Evolutionary conservation across 2,797 vertebrate species (phyloP).

Genomic region (Phataginus tricuspis): DNA sequence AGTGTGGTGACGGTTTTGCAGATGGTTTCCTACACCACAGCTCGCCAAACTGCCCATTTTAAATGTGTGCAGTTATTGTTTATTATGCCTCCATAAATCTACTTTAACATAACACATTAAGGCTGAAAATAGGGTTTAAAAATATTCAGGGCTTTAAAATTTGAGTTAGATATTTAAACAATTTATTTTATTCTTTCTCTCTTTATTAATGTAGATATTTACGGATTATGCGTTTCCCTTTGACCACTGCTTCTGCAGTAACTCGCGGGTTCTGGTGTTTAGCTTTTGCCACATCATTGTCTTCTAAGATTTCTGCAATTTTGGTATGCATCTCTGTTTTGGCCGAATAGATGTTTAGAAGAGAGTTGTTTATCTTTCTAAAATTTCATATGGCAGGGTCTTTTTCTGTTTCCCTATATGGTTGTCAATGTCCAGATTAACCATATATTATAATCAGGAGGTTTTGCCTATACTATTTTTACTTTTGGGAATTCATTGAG

Average conservation of each 20-base stretch:
- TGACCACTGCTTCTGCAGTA: neutral
- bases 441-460: neutral
- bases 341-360: neutral
- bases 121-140: neutral
- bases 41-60: neutral
- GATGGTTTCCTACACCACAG: neutral
- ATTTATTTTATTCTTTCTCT: neutral
- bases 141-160: neutral
- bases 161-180: neutral
- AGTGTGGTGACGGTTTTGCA: neutral
- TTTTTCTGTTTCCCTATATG: neutral
- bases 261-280: neutral
- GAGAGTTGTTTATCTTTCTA: neutral
- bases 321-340: neutral
- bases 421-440: neutral
- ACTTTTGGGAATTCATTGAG: neutral
- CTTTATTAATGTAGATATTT: neutral
- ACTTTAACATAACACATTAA: neutral
- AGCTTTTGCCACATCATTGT: neutral
- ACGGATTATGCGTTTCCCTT: neutral
- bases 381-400: neutral
- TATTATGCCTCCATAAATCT: neutral
- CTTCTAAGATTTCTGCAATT: neutral
- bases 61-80: neutral
- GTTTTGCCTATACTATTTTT: neutral